Evolutionary conservation across 2,888 invertebrate species (phyloP), one percentile per base, ranked within the genome.

Genomic region (Aleiodes alternator): DNA sequence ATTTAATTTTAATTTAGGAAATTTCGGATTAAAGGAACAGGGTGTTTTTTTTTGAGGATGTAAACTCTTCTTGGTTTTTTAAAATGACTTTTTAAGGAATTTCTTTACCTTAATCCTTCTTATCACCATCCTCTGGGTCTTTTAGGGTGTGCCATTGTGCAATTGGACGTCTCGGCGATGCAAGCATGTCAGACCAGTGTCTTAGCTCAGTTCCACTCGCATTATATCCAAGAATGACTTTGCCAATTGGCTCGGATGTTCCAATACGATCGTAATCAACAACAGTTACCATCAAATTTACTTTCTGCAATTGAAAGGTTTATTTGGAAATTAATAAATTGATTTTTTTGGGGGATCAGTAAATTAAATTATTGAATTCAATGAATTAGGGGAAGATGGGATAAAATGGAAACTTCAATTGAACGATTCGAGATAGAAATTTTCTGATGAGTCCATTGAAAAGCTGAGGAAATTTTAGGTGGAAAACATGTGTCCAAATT

Each of bases 231-330:
- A 99, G 93, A 82, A 98, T 94, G 83, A 97, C 97, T 91, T 97
- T 96, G 82, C 99, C 99, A 90, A 99, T 99, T 69, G 99, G 99
- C 91, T 99, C 99, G 87, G 99, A 99, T 76, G 99, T 99, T 82
- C 99, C 99, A 91, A 99, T 98, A 90, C 99, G 96, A 92, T 99
- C 99, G 92, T 99, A 99, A 92, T 99, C 99, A 91, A 99, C 99
- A 90, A 99, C 99, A 80, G 99, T 99, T 88, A 99, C 95, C 91
- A 97, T 95, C 92, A 99, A 93, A 91, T 98, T 97, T 90, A 99
- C 98, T 96, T 99, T 99, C 99, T 99, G 93, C 81, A 90, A 90
- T 81, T 72, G 31, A 48, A 70, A 55, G 68, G 23, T 29, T 31
- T 8, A 57, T 0, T 38, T 6, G 51, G 48, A 43, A 66, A 4